These are phyloP conservation scores for Dasypolia templi DNA, from an alignment of 2,888 invertebrate genomes.

Conservation along the genomic window DNA sequence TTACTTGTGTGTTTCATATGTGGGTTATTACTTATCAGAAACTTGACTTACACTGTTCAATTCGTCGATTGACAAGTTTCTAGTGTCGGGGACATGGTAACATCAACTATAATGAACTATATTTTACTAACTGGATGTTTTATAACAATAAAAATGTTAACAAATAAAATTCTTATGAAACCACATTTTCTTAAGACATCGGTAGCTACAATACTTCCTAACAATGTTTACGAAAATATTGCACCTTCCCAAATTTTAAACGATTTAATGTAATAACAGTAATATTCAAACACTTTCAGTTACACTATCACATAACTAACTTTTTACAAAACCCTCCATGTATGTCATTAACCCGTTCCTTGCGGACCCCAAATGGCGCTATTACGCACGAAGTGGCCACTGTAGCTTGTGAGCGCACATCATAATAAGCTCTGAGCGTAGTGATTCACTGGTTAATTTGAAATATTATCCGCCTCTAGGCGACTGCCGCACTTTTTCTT, in stretches of 20 bases:
- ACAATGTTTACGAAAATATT: slow-evolving; percentile 7
- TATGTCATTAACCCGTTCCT: slow-evolving; percentile 30
- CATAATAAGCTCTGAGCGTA: too few species aligned
- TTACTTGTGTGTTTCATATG: too few species aligned
- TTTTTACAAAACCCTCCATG: slow-evolving; percentile 31
- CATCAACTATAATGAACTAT: too few species aligned
- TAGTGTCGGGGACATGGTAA: too few species aligned
- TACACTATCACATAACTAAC: slow-evolving; percentile 36
- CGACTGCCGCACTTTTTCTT: slow-evolving; percentile 1
- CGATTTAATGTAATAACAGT: slow-evolving; percentile 19
- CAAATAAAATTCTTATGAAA: background rate
- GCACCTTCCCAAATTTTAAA: background rate
- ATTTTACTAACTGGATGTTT: too few species aligned
- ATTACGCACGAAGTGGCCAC: slow-evolving; percentile 39
- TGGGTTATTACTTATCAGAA: too few species aligned
- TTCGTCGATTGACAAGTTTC: background rate
- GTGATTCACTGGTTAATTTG: slow-evolving; percentile 24
- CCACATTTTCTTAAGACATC: background rate
- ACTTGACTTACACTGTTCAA: background rate
- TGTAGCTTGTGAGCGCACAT: slow-evolving; percentile 24
- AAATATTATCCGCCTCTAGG: slow-evolving; percentile 29
- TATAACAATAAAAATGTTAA: background rate
- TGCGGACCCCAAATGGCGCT: slow-evolving; percentile 29
- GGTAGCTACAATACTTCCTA: too few species aligned
- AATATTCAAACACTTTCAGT: too few species aligned